Conservation (phyloP, 2,888 invertebrate species). For the Luffia ferchaultella region DNA sequence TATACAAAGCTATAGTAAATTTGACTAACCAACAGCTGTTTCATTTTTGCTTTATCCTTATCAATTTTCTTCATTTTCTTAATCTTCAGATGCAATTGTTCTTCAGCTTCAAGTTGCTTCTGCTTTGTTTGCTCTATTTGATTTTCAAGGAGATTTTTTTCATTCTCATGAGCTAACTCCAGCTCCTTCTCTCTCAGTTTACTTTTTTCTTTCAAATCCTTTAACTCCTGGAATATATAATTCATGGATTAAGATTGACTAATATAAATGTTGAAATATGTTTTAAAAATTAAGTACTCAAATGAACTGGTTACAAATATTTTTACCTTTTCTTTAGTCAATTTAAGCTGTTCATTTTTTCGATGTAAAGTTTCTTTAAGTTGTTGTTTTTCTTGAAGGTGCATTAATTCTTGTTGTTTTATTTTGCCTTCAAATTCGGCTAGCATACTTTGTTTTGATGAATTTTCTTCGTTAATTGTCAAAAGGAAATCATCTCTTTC, state of each 20-base stretch:
- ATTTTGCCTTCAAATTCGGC: conserved; percentile 54
- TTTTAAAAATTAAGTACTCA: too few species aligned
- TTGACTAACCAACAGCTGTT: too few species aligned
- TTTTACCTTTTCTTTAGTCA: conserved; percentile 51
- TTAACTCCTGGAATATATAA: conserved; percentile 2
- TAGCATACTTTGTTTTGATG: conserved; percentile 58
- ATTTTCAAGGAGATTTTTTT: conserved; percentile 37
- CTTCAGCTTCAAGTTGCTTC: conserved; percentile 36
- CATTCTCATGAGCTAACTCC: conserved; percentile 37
- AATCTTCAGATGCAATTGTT: conserved; percentile 35
- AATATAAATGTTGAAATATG: too few species aligned
- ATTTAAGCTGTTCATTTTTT: conserved; percentile 43
- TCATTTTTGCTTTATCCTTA: conserved; percentile 42
- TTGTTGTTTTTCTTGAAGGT: conserved; percentile 45
- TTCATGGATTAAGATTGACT: too few species aligned
- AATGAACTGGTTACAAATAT: too few species aligned
- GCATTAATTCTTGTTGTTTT: conserved; percentile 49
- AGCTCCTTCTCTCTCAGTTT: conserved; percentile 38
- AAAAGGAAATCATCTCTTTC: conserved; percentile 58
- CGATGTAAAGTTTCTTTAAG: conserved; percentile 37
- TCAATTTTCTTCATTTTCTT: conserved; percentile 42
- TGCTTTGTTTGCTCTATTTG: conserved; percentile 47
- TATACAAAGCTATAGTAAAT: too few species aligned
- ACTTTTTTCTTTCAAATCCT: conserved; percentile 40
- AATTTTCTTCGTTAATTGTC: conserved; percentile 50